Conservation (phyloP, 2,888 invertebrate genomes). For the Conomelus anceps region DNA sequence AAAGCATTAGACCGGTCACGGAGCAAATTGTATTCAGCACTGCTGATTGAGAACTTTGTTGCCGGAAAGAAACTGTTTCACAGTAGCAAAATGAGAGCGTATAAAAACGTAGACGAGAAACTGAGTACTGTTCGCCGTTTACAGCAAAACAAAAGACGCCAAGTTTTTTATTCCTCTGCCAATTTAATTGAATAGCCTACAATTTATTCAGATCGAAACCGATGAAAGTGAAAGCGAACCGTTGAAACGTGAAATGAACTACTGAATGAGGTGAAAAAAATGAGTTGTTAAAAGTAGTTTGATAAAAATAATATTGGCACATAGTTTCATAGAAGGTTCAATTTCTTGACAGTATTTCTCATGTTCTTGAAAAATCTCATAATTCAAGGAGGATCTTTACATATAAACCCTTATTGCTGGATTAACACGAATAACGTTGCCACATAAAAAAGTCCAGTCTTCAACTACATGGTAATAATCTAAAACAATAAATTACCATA, state of each 20-base stretch:
- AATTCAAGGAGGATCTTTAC: no score
- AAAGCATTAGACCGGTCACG: background rate
- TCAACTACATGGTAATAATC: no score
- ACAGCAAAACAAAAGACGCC: background rate
- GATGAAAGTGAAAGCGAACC: background rate
- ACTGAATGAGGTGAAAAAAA: background rate
- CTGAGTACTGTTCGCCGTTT: background rate
- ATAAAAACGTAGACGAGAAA: background rate
- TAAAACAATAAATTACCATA: no score
- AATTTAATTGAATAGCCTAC: background rate
- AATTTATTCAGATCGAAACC: background rate
- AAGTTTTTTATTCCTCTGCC: background rate
- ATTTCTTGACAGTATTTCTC: no score
- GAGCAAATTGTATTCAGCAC: background rate
- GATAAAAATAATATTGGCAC: no score
- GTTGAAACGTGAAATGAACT: background rate
- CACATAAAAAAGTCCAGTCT: no score
- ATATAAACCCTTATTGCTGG: no score
- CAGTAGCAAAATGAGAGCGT: background rate
- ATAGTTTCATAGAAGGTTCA: no score
- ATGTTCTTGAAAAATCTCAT: no score
- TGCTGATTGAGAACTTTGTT: background rate
- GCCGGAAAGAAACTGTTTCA: background rate
- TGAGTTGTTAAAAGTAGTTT: no score
- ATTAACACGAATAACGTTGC: no score